These are phyloP conservation scores for Nesoenas mayeri DNA, from an alignment of 2,113 vertebrate genomes.

Conservation along the genomic window DNA sequence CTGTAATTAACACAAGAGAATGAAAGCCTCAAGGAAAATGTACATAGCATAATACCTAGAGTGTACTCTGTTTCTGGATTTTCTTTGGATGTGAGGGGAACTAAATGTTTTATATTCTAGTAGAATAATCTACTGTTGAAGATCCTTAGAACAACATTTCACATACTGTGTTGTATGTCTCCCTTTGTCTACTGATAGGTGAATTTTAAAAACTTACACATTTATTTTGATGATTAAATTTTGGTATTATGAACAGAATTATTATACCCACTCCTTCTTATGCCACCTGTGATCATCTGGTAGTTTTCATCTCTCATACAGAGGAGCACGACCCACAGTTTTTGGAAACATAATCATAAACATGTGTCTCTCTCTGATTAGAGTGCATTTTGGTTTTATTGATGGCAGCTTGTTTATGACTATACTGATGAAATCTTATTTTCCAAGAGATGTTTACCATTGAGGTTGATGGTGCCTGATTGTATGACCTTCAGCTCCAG, in stretches of 20 bases:
- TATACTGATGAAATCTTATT: neutral
- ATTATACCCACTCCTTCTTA: neutral
- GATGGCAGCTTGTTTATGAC: neutral
- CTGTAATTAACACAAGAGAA: neutral
- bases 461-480: neutral
- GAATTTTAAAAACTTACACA: neutral
- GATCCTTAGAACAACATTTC: neutral
- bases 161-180: neutral
- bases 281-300: neutral
- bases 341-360: slow-evolving; percentile 7
- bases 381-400: neutral
- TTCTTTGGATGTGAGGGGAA: neutral
- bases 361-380: neutral
- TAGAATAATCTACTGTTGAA: neutral
- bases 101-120: neutral
- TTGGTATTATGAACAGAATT: neutral
- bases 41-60: neutral
- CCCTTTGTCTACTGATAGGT: neutral
- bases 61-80: neutral
- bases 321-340: neutral
- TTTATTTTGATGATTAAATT: neutral
- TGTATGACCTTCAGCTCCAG: neutral
- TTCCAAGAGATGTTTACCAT: neutral
- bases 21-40: neutral
- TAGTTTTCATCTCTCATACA: neutral